Evolutionary conservation across 2,797 vertebrate genomes (phyloP).

Genomic region (Melanogrammus aeglefinus): DNA sequence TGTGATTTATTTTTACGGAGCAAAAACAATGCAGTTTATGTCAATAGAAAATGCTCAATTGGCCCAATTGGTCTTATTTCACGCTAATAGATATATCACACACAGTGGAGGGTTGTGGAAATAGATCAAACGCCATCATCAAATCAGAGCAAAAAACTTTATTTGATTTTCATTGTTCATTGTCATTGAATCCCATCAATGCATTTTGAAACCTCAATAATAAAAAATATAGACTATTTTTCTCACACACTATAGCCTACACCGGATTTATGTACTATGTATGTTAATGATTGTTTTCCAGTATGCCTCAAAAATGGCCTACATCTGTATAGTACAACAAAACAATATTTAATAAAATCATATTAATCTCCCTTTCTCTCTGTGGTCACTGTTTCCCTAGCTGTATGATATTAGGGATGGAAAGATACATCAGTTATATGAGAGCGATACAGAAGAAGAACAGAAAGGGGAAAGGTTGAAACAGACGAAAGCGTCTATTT

Average conservation of each 20-base stretch:
- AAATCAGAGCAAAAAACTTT: neutral
- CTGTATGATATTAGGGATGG: neutral
- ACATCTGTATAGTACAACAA: neutral
- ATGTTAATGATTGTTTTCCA: constrained; percentile 23
- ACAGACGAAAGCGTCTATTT: neutral
- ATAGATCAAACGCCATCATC: neutral
- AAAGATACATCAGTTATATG: neutral
- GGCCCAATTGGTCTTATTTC: neutral
- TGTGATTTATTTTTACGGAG: neutral
- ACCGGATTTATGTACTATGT: neutral
- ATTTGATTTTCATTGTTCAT: neutral
- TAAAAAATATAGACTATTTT: neutral
- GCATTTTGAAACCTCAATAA: neutral
- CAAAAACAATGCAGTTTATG: neutral
- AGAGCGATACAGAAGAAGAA: neutral
- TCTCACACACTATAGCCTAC: neutral
- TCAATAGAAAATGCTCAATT: neutral
- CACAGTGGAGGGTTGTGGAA: neutral
- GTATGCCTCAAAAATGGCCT: neutral
- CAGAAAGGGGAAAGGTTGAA: neutral
- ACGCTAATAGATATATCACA: neutral
- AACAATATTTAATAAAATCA: neutral
- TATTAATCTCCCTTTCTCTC: neutral
- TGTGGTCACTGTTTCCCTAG: neutral
- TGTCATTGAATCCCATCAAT: neutral